Evolutionary conservation across 2,113 vertebrate species (phyloP).

Genomic region (Chaetorhynchus papuensis): DNA sequence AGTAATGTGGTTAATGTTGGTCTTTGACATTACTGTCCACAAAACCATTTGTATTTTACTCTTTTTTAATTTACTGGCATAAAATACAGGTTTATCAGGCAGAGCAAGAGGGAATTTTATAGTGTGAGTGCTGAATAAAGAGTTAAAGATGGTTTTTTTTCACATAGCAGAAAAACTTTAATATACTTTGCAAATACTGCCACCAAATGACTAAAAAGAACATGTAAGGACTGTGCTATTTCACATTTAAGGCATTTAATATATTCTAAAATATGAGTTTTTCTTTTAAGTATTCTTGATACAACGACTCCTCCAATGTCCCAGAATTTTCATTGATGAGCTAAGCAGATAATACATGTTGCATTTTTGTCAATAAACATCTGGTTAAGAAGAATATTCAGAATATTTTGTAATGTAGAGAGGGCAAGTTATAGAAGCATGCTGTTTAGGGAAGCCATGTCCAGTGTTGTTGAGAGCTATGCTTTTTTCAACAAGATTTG

Average conservation of each 20-base stretch:
- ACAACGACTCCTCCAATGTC: neutral
- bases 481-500: neutral
- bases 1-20: neutral
- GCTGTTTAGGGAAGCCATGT: neutral
- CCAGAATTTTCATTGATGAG: neutral
- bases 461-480: neutral
- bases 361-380: neutral
- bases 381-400: neutral
- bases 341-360: neutral
- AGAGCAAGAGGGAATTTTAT: neutral
- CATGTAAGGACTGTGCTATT: neutral
- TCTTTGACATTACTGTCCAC: neutral
- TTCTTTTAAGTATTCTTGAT: neutral
- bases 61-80: neutral
- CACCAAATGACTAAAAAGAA: neutral
- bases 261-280: neutral
- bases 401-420: neutral
- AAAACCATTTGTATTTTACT: neutral
- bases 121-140: neutral
- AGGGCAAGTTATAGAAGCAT: neutral
- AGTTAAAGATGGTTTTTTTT: neutral
- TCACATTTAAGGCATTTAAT: neutral
- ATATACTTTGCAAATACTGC: neutral
- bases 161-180: neutral
- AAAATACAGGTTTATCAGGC: neutral